Evolutionary conservation across 2,113 vertebrate genomes (phyloP), one percentile per base, ranked within the genome.

Genomic region (Psilopogon haemacephalus): DNA sequence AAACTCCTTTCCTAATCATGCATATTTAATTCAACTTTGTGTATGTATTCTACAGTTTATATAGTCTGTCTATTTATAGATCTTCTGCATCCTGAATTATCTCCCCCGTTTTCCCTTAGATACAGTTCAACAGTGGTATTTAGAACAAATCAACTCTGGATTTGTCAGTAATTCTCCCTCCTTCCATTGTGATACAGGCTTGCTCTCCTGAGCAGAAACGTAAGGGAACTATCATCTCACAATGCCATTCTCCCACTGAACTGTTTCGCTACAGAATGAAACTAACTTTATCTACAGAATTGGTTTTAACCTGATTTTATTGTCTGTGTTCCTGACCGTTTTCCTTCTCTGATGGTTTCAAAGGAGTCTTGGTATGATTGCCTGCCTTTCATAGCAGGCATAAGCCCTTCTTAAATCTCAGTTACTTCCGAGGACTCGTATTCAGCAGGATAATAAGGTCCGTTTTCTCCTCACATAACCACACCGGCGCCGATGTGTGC

Each of bases 281-380:
- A 97, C 92, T 94, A 97, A 97, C 96, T 98, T 98, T 95, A 95
- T 77, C 75, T 67, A 27, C 80, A 84, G 80, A 88, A 42, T 84
- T 56, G 60, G 70, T 50, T 94, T 55, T 44, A 94, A 92, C 83
- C 83, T 68, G 84, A 76, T 95, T 83, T 84, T 70, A 90, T 35
- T 84, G 74, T 38, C 78, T 33, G 80, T 23, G 32, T 85, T 75
- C 48, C 64, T 64, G 59, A 89, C 73, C 24, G 21, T 81, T 24
- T 40, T 56, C 69, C 48, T 44, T 59, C 85, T 82, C 90, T 13
- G 89, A 46, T 0, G 95, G 87, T 87, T 95, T 88, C 94, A 84
- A 64, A 91, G 91, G 93, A 95, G 75, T 42, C 76, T 54, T 78
- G 80, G 68, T 42, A 9, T 20, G 81, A 80, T 46, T 16, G 91